phyloP scores from a whole-genome alignment of 1,140 invertebrate genomes.

The Zaprionus capensis region DNA sequence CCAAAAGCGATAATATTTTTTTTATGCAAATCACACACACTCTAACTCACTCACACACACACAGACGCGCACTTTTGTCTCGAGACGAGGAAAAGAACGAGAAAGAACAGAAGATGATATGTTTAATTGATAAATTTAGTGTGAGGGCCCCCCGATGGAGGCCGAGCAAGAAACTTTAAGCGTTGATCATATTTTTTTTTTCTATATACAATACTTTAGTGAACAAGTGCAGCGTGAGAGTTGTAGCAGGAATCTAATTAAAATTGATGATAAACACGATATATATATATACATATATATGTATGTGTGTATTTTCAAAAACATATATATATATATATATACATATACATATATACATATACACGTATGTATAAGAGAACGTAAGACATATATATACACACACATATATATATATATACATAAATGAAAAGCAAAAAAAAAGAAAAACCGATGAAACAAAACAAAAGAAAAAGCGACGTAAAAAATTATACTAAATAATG shows the following conservation, averaged over 20 bases:
- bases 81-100: neutral
- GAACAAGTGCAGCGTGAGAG: constrained; percentile 63
- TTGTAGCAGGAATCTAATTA: constrained; percentile 78
- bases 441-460: constrained; percentile 49
- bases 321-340: constrained; percentile 58
- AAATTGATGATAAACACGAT: constrained; percentile 35
- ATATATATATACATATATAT: constrained; percentile 50
- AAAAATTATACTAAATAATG: constrained; percentile 62
- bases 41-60: constrained; percentile 1
- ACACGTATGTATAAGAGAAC: constrained; percentile 62
- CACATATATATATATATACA: constrained; percentile 38
- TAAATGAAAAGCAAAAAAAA: constrained; percentile 41
- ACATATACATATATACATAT: constrained; percentile 41
- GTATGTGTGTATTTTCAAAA: constrained; percentile 49
- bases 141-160: constrained; percentile 10
- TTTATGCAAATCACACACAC: constrained; percentile 39
- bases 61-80: constrained; percentile 14
- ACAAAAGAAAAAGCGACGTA: constrained; percentile 52
- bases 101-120: constrained; percentile 24
- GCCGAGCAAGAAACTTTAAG: constrained; percentile 37
- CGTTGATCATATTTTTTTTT: constrained; percentile 55
- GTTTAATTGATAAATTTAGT: constrained; percentile 44
- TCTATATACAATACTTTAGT: constrained; percentile 69
- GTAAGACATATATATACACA: constrained; percentile 72
- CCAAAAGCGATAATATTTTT: constrained; percentile 73